phyloP scores from a whole-genome alignment of 1,140 invertebrate species.

The Hypothenemus hampei region DNA sequence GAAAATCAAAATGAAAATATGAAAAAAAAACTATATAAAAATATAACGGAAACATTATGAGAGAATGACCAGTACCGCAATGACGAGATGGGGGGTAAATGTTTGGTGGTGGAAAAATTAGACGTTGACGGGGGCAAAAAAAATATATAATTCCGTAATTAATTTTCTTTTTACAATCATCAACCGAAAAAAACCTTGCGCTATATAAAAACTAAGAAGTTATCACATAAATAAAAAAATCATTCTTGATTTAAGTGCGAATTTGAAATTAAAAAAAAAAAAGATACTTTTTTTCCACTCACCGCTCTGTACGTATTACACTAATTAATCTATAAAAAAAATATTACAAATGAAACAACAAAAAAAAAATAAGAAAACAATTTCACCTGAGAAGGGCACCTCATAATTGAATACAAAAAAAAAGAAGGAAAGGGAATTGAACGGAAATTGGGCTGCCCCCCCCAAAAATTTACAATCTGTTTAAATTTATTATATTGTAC shows the following conservation, averaged over 20 bases:
- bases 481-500: conserved; percentile 41
- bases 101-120: conserved; percentile 4
- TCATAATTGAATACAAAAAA: too few relatives aligned
- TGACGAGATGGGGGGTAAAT: conserved; percentile 24
- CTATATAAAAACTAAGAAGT: too few relatives aligned
- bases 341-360: conserved; percentile 35
- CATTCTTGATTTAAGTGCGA: too few relatives aligned
- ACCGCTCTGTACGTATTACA: conserved; percentile 12
- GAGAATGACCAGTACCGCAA: conserved; percentile 27
- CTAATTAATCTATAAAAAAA: conserved; percentile 21
- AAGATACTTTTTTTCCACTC: neutral
- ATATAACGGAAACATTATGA: conserved; percentile 26
- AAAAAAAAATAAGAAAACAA: conserved; percentile 22
- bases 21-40: conserved; percentile 27
- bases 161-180: too few relatives aligned
- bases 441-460: too few relatives aligned
- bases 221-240: too few relatives aligned
- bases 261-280: too few relatives aligned
- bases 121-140: too few relatives aligned
- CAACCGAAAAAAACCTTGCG: too few relatives aligned
- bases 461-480: conserved; percentile 23
- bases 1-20: conserved; percentile 22
- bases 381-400: conserved; percentile 3
- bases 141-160: too few relatives aligned
- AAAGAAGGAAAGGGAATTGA: too few relatives aligned